A percentile compares a stretch with the other conserved stretches of the same genome.
Conservation (phyloP, 2,113 vertebrate species). For the Tragelaphus buxtoni region DNA sequence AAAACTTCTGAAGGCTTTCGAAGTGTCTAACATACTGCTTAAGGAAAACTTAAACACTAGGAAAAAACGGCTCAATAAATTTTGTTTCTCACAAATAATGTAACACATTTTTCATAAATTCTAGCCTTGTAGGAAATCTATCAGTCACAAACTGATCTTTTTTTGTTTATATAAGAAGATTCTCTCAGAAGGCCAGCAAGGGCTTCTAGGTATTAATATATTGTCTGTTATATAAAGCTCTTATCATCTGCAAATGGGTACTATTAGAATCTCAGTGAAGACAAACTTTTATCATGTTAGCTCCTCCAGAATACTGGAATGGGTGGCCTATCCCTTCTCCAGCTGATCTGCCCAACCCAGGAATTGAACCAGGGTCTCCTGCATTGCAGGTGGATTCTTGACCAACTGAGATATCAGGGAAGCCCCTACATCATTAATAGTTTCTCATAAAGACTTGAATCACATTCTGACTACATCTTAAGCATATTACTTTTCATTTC, state of each 20-base stretch:
- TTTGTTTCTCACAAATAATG: slow-evolving; percentile 13
- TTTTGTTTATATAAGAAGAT: not conserved
- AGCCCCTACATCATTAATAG: not conserved
- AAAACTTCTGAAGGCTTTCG: not conserved
- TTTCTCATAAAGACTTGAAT: not conserved
- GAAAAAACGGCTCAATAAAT: not conserved
- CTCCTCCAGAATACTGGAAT: not conserved
- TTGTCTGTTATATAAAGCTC: not conserved
- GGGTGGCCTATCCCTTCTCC: not conserved
- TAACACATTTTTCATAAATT: not conserved
- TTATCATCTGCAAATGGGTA: not conserved
- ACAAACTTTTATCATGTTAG: not conserved
- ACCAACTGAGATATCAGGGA: not conserved
- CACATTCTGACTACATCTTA: not conserved
- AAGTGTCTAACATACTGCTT: not conserved
- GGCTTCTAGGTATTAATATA: not conserved
- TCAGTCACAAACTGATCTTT: not conserved
- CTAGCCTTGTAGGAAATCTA: not conserved
- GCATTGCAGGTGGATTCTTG: not conserved
- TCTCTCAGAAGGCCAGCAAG: not conserved
- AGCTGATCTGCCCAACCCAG: rapidly evolving
- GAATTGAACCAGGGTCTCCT: not conserved
- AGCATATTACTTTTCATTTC: not conserved
- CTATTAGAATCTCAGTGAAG: not conserved
- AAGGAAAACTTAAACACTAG: not conserved